Conservation (phyloP, 2,113 vertebrate genomes). For the Lamprotornis superbus region DNA sequence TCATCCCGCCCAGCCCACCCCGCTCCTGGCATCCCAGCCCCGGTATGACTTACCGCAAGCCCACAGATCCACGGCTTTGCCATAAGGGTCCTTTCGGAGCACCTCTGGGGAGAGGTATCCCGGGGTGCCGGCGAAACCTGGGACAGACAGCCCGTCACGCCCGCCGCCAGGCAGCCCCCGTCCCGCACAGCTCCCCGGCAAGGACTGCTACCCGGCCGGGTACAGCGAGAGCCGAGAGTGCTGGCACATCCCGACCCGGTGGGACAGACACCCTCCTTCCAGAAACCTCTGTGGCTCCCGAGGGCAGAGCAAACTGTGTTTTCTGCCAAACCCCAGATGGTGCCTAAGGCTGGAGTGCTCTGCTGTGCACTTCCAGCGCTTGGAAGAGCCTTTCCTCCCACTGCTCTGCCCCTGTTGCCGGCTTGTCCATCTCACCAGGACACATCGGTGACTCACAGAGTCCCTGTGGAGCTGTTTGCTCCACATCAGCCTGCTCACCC, state of each 20-base stretch:
- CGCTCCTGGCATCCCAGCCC: rapidly evolving
- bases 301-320: not conserved
- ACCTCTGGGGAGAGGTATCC: slow-evolving; percentile 89
- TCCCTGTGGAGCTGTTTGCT: not conserved
- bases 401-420: rapidly evolving
- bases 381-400: not conserved
- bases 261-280: not conserved
- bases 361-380: not conserved
- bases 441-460: not conserved
- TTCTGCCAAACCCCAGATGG: not conserved
- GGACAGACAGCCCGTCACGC: slow-evolving; percentile 38
- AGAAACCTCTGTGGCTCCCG: not conserved
- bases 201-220: rapidly evolving
- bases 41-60: slow-evolving; percentile 84
- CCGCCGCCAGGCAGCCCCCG: rapidly evolving
- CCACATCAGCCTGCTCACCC: not conserved
- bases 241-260: rapidly evolving
- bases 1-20: not conserved
- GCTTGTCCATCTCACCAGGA: not conserved
- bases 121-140: slow-evolving; percentile 83
- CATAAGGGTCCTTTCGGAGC: slow-evolving; percentile 92
- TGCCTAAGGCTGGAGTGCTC: not conserved
- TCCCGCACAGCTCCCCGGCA: not conserved
- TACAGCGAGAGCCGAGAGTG: rapidly evolving
- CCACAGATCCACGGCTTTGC: slow-evolving; percentile 95